A percentile compares a stretch with the other conserved stretches of the same genome.
phyloP scores from a whole-genome alignment of 2,888 invertebrate genomes.

The Orthosia gracilis region DNA sequence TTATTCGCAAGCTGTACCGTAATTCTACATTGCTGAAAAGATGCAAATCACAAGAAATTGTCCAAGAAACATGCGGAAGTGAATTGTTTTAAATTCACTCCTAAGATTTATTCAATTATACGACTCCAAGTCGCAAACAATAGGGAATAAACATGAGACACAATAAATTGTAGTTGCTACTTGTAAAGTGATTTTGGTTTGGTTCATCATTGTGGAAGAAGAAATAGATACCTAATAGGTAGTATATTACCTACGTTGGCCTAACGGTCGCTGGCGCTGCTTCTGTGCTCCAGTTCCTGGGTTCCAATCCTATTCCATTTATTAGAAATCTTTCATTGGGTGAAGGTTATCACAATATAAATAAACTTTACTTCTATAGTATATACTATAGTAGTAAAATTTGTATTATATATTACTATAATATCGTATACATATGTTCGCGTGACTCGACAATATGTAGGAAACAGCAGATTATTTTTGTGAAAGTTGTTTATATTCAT shows the following conservation, averaged over 20 bases:
- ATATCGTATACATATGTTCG: too few species aligned
- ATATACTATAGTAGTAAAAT: too few species aligned
- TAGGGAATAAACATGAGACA: conserved; percentile 47
- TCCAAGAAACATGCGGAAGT: conserved; percentile 59
- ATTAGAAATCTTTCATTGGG: too few species aligned
- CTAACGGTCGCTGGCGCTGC: too few species aligned
- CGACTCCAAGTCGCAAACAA: conserved; percentile 41
- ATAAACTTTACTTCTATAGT: too few species aligned
- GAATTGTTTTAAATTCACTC: conserved; percentile 61
- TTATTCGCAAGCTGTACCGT: conserved; percentile 48
- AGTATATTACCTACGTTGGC: background rate
- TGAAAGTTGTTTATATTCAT: too few species aligned
- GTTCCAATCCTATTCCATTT: too few species aligned
- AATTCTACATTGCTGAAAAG: conserved; percentile 57
- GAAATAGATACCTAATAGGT: background rate
- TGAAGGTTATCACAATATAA: too few species aligned
- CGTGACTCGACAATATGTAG: too few species aligned
- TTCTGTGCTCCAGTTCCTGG: too few species aligned
- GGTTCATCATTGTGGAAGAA: conserved; percentile 32
- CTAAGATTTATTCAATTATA: conserved; percentile 59
- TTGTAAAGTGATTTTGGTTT: conserved; percentile 34
- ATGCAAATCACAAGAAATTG: conserved; percentile 60
- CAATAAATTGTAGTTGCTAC: conserved; percentile 43
- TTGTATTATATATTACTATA: too few species aligned
- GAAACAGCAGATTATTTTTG: too few species aligned